A percentile compares a stretch with the other conserved stretches of the same genome.
Conservation (phyloP, 2,888 invertebrate genomes). For the Malthinus flaveolus region DNA sequence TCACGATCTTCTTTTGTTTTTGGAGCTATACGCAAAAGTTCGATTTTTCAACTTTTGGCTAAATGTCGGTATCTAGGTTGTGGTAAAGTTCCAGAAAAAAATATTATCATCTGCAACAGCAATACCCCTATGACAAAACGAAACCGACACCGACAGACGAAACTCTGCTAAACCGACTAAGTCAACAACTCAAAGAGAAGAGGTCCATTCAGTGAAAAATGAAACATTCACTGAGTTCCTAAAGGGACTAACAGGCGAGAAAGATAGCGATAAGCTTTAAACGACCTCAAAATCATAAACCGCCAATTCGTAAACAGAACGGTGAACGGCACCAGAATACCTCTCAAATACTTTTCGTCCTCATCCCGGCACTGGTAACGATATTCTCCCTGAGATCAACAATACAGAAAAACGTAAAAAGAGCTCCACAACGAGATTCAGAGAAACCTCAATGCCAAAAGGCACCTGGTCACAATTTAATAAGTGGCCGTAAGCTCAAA, state of each 20-base stretch:
- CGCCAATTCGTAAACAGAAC: background rate
- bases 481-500: background rate
- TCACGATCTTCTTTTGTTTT: too few species aligned
- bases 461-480: background rate
- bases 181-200: too few species aligned
- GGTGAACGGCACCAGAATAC: background rate
- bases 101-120: too few species aligned
- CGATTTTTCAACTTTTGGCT: too few species aligned
- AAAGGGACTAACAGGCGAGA: constrained; percentile 28
- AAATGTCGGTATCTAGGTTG: too few species aligned
- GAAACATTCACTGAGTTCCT: too few species aligned
- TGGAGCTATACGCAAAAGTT: too few species aligned
- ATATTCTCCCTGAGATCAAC: background rate
- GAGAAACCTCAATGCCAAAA: background rate
- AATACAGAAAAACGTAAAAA: background rate
- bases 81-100: too few species aligned
- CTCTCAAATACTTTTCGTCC: constrained; percentile 12
- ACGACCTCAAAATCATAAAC: background rate
- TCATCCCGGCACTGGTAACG: background rate
- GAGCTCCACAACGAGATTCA: background rate
- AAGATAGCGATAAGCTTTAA: background rate
- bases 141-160: constrained; percentile 15
- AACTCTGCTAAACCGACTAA: constrained; percentile 22
- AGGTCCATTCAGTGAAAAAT: too few species aligned
- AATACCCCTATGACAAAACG: background rate